Base-by-base conservation (phyloP, 2,888 invertebrate genomes). In the Tolmerus cingulatus region DNA sequence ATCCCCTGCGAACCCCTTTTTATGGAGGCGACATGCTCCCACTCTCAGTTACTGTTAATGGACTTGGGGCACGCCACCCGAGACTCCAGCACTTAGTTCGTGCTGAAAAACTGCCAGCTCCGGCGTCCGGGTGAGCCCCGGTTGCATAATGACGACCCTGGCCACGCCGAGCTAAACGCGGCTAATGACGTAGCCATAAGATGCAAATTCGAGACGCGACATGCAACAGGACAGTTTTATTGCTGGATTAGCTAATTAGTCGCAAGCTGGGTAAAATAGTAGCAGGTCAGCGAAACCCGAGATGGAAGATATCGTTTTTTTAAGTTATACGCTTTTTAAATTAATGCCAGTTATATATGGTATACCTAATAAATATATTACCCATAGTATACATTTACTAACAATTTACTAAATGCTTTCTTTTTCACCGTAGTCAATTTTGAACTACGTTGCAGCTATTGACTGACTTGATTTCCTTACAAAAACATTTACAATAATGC, bases 11-110 rank as follows among this genome's bases (percentile, higher is more conserved):
- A 74, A 84, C 84, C 84, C 37, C 74, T n/a, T 9, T 84, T 84
- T 84, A 84, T 74, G 84, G 23, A 14, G 84, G 23, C 84, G 74
- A 74, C 74, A 84, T 84, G 27, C 57, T 84, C n/a, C 84, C n/a
- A n/a, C 43, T 84, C 23, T 74, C 74, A 84, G 43, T 66, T 74
- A 43, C 74, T 74, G 16, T 84, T 84, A 84, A 84, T 84, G 27
- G 74, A 84, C 43, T 40, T 37, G 14, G 66, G 43, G 34, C 84
- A 84, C 43, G 66, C 43, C 43, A 46, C 16, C 30, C 40, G 16
- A 51, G 40, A 3, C 74, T 37, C 30, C 34, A 23, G 30, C 12
- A 74, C 14, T 23, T 30, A 34, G 12, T 66, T 84, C 84, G 84
- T 84, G 66, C 74, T 84, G 23, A 74, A 84, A 43, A 43, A 84